A percentile compares a stretch with the other conserved stretches of the same genome.
Evolutionary conservation across 1,140 invertebrate genomes (phyloP).

Genomic region (Calliphora vicina): DNA sequence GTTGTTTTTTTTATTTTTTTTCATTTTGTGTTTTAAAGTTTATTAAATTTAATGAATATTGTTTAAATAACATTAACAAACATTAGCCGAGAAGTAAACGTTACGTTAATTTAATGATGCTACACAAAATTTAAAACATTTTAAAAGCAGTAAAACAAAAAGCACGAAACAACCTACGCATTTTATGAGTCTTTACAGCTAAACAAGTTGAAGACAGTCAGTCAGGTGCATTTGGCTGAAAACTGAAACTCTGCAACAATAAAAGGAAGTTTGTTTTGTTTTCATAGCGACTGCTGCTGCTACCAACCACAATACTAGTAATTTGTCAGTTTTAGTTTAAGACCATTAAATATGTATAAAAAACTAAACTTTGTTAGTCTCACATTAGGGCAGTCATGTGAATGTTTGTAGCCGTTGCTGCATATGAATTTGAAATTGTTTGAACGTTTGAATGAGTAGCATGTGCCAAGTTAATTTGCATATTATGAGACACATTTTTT

Average conservation of each 20-base stretch:
- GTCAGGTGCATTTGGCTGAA: background rate
- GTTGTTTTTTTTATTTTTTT: too few relatives aligned
- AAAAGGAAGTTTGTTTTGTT: constrained; percentile 9
- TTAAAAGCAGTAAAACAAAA: background rate
- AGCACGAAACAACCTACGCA: background rate
- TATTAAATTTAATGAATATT: constrained; percentile 11
- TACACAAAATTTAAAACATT: too few relatives aligned
- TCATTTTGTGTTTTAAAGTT: background rate
- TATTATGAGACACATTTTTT: constrained; percentile 26
- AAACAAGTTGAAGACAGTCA: too few relatives aligned
- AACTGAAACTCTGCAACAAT: background rate
- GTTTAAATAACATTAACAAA: constrained; percentile 5
- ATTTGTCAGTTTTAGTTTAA: constrained; percentile 10
- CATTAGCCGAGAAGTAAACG: background rate
- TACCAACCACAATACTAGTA: background rate
- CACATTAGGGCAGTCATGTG: constrained; percentile 1
- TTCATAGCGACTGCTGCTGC: background rate
- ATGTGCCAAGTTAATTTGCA: constrained; percentile 32
- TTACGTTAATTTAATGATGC: background rate
- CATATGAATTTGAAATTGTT: background rate
- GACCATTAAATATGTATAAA: background rate
- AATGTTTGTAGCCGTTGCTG: background rate
- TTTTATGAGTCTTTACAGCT: background rate
- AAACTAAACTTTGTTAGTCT: background rate
- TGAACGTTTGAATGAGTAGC: background rate